Evolutionary conservation across 1,140 invertebrate species (phyloP).

Genomic region (Copidosoma floridanum): DNA sequence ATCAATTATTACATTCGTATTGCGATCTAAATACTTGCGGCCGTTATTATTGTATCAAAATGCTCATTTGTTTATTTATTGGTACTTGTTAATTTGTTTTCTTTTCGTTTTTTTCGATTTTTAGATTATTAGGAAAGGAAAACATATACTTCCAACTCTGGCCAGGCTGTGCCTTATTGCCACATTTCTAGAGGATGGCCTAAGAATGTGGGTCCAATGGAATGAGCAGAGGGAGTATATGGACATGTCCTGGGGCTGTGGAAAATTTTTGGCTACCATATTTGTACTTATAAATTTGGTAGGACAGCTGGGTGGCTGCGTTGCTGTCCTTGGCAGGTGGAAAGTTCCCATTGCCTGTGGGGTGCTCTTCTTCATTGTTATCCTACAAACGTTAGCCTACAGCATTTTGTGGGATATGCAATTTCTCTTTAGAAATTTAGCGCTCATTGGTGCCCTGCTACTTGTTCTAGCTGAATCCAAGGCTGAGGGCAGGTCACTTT

Average conservation of each 20-base stretch:
- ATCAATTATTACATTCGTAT: too few relatives aligned
- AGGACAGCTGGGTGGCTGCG: constrained; percentile 92
- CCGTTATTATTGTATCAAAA: neutral
- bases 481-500: constrained; percentile 87
- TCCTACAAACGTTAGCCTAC: constrained; percentile 94
- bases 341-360: constrained; percentile 94
- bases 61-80: constrained; percentile 5
- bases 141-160: constrained; percentile 91
- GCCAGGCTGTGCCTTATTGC: constrained; percentile 97
- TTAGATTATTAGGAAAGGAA: constrained; percentile 89
- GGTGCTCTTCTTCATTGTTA: constrained; percentile 92
- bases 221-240: constrained; percentile 97
- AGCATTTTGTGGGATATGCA: constrained; percentile 98
- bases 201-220: constrained; percentile 99
- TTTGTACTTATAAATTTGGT: constrained; percentile 92
- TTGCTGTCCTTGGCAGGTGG: constrained; percentile 91
- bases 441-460: constrained; percentile 92
- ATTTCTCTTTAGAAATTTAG: constrained; percentile 93
- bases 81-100: neutral
- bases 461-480: constrained; percentile 92
- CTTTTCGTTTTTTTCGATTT: neutral
- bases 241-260: constrained; percentile 97
- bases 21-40: neutral
- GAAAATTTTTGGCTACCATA: constrained; percentile 86
- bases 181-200: constrained; percentile 98